Conservation (phyloP, 2,888 invertebrate species). For the Barypeithes pellucidus region DNA sequence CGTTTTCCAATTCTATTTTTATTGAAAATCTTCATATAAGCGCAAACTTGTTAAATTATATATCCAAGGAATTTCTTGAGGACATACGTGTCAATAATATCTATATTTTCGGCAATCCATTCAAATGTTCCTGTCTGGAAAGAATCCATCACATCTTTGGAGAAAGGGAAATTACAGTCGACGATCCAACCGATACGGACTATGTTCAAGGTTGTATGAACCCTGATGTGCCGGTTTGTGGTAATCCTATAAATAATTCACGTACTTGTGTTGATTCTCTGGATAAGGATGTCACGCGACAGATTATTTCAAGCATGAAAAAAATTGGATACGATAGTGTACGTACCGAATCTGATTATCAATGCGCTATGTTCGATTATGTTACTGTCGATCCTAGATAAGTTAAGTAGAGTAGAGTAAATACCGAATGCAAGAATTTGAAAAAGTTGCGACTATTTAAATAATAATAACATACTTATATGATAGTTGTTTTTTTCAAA, state of each 20-base stretch:
- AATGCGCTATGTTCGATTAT: constrained; percentile 15
- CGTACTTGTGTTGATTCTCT: not conserved
- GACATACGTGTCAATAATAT: constrained; percentile 9
- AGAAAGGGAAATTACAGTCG: constrained; percentile 5
- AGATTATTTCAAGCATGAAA: not conserved
- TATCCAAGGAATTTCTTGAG: not conserved
- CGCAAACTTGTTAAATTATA: constrained; percentile 16
- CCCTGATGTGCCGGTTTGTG: constrained; percentile 2
- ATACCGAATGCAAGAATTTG: too few species aligned
- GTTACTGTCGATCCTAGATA: not conserved
- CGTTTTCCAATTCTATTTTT: constrained; percentile 13
- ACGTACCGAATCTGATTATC: not conserved
- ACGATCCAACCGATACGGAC: constrained; percentile 4
- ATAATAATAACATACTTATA: too few species aligned
- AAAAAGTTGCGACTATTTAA: too few species aligned
- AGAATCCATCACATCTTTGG: not conserved
- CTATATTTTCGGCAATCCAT: constrained; percentile 17
- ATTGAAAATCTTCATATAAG: constrained; percentile 22
- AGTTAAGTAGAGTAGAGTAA: not conserved
- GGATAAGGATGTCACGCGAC: not conserved
- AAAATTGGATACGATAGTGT: not conserved
- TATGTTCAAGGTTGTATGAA: constrained; percentile 12
- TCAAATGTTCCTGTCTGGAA: constrained; percentile 19
- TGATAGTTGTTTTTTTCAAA: too few species aligned
- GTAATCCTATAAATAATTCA: not conserved